Evolutionary conservation across 1,140 invertebrate genomes (phyloP), one percentile per base, ranked within the genome.

Genomic region (Hypothenemus hampei): DNA sequence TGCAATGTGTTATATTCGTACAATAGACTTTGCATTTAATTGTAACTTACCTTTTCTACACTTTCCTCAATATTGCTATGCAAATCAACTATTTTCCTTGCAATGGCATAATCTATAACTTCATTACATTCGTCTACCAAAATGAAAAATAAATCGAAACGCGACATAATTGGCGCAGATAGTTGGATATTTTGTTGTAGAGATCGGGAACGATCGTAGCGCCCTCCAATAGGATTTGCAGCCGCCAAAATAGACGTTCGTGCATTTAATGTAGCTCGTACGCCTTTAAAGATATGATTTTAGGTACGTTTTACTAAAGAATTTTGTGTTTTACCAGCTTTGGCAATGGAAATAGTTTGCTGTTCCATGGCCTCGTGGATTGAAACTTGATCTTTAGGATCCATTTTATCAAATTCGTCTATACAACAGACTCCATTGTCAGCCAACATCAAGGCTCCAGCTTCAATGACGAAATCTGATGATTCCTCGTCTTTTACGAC

Each of bases 351-450:
- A 67, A 99, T 99, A 0, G 97, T 99, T 74, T 99, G 97, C 69
- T 99, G 97, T 81, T 99, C 97, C 97, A 99, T 99, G 39, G 97
- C 97, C 78, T 99, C 97, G 74, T 99, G 97, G 68, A 98, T 99
- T 20, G 97, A 97, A 4, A 99, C 95, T 73, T 98, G 96, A 80
- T 99, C 97, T 53, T 85, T 83, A 1, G 81, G 79, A 72, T 99
- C 97, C 97, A 99, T 99, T 78, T 99, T 99, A 69, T 99, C 97
- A 75, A 99, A 99, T 76, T 99, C 97, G 71, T 99, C 97, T 63
- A 99, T 99, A 70, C 97, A 99, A 72, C 97, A 99, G 21, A 99
- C 90, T 11, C 97, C 97, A 73, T 98, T 98, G 73, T 99, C 97
- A 0, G 97, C 97, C 63, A 99, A 80, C 95, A 99, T 98, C 3